Conservation (phyloP, 2,113 vertebrate genomes). For the Otocyon megalotis region DNA sequence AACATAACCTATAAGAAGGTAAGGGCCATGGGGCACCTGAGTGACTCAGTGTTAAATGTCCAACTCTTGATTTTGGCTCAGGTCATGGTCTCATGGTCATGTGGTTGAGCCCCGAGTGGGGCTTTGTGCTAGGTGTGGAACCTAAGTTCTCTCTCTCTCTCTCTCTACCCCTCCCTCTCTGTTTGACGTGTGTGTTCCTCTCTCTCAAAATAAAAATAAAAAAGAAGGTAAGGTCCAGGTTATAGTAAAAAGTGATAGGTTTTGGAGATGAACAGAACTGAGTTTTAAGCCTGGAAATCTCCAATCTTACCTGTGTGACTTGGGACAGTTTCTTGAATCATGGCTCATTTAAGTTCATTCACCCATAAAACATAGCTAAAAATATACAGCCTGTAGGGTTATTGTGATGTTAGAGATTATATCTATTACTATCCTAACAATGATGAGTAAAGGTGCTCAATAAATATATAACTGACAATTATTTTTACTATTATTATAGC, state of each 20-base stretch:
- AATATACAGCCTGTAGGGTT: not conserved
- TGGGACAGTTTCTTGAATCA: not conserved
- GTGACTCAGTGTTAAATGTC: not conserved
- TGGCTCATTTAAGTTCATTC: not conserved
- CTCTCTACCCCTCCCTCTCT: not conserved
- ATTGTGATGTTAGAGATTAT: not conserved
- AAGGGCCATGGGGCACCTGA: too few relatives aligned
- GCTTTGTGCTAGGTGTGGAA: not conserved
- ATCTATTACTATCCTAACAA: not conserved
- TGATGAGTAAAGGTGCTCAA: not conserved
- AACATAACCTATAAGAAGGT: not conserved
- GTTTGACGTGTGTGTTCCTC: not conserved
- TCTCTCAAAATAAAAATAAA: not conserved
- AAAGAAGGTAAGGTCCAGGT: not conserved
- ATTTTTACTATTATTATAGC: not conserved
- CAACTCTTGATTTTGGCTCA: not conserved
- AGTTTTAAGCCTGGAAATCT: not conserved
- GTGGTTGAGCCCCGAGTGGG: not conserved
- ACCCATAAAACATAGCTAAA: not conserved
- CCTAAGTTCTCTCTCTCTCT: not conserved
- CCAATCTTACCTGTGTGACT: not conserved
- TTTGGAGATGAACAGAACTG: not conserved
- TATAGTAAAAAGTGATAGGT: not conserved
- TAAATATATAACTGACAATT: not conserved
- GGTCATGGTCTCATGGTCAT: not conserved